A percentile compares a stretch with the other conserved stretches of the same genome.
phyloP scores from a whole-genome alignment of 35 echinoderm and acorn worm genomes.

The Ptychodera flava region DNA sequence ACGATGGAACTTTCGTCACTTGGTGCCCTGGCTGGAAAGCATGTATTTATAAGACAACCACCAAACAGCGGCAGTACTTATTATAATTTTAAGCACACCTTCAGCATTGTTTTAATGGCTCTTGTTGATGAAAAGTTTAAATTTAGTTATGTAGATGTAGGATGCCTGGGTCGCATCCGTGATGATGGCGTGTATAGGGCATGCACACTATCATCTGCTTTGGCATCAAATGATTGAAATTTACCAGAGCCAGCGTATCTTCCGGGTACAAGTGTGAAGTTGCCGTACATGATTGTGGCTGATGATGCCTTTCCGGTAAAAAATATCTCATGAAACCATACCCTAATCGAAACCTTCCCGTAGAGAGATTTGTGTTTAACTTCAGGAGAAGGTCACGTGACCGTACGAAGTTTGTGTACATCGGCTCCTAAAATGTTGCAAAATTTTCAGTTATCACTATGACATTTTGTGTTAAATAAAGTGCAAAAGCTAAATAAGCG shows the following conservation, averaged over 20 bases:
- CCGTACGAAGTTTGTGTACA: too few relatives aligned
- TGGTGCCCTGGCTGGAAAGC: constrained; percentile 72
- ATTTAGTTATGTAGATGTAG: constrained; percentile 58
- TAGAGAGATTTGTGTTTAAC: not conserved
- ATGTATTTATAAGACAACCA: constrained; percentile 36
- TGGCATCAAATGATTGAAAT: not conserved
- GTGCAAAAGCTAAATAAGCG: too few relatives aligned
- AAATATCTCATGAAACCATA: constrained; percentile 39
- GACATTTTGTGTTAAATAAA: too few relatives aligned
- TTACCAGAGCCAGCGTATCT: not conserved
- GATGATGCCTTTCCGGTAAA: constrained; percentile 71
- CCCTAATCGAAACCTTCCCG: not conserved
- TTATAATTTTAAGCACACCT: constrained; percentile 48
- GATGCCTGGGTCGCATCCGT: constrained; percentile 22
- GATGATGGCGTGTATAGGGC: constrained; percentile 44
- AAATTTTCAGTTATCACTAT: too few relatives aligned
- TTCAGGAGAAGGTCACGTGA: too few relatives aligned
- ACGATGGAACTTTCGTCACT: constrained; percentile 61
- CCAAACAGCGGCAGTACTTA: constrained; percentile 26
- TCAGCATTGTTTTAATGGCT: constrained; percentile 43
- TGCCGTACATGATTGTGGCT: constrained; percentile 42
- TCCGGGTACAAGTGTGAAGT: not conserved
- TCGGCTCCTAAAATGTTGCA: too few relatives aligned
- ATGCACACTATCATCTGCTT: not conserved
- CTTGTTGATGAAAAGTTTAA: constrained; percentile 29